Base-by-base conservation (phyloP, 2,797 vertebrate species). In the Salarias fasciatus region DNA sequence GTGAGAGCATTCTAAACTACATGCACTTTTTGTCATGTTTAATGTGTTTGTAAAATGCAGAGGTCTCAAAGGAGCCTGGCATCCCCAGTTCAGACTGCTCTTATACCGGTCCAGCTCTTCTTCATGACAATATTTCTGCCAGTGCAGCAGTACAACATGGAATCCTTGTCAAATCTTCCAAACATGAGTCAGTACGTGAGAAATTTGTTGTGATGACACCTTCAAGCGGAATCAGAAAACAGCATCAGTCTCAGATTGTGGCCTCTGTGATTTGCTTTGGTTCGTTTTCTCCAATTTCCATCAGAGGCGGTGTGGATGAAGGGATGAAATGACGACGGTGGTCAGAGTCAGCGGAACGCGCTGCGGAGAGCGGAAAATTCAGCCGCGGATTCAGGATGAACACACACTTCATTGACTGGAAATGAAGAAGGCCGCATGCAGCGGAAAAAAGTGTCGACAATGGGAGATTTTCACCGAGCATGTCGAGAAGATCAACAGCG, bases 241-340 rank as follows among this genome's bases (percentile, higher is more conserved):
- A 57, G 56, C 3, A 4, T 12, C 45, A 0, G 29, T 18, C 47
- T 54, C 55, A 50, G 52, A 45, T 50, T 44, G 35, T 42, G 46
- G 47, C 30, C 9, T 53, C 40, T 0, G 5, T 33, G 38, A 72
- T 50, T 51, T 14, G 15, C 54, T 15, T 31, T 8, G 66, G 42
- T 48, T 72, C 54, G 46, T 72, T 84, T 61, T 38, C 52, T 58
- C 42, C 45, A 67, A 59, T 82, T 77, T 82, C 48, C 48, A 58
- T 79, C 53, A 54, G 40, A 75, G 46, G 42, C 7, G 53, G 59
- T 15, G 1, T 3, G 6, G 11, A 69, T 10, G 37, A 6, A 6
- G 40, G 13, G 12, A 14, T n/a, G 63, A 56, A 56, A 51, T 50
- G 46, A 51, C 59, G 58, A 70, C 1, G n/a, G 53, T 0, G 37